These are phyloP conservation scores for Xiphophorus couchianus DNA, from an alignment of 2,113 vertebrate species.

Conservation along the genomic window DNA sequence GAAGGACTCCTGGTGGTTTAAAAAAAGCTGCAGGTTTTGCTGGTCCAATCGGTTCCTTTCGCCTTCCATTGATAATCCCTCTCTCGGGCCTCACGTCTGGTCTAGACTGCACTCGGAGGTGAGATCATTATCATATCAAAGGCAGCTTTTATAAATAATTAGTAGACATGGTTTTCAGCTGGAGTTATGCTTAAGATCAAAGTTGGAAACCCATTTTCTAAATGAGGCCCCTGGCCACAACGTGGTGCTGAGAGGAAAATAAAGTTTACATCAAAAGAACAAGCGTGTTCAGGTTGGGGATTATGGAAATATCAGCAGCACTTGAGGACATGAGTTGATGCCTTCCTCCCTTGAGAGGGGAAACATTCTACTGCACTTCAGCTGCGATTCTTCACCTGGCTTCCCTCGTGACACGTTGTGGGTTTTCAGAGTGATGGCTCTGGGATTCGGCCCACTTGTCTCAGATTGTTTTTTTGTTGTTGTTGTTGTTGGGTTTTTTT, in stretches of 20 bases:
- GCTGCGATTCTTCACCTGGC: constrained; percentile 52
- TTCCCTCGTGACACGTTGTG: constrained; percentile 48
- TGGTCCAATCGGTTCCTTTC: not conserved
- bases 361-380: constrained; percentile 21
- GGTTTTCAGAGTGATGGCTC: constrained; percentile 44
- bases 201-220: not conserved
- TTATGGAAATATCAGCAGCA: constrained; percentile 18
- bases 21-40: not conserved
- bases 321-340: constrained; percentile 5
- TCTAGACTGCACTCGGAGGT: not conserved
- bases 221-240: constrained; percentile 1
- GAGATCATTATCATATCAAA: constrained; percentile 10
- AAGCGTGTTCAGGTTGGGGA: not conserved
- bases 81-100: not conserved
- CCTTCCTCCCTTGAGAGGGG: constrained; percentile 14
- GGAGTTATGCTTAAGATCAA: constrained; percentile 2
- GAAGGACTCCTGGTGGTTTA: not conserved
- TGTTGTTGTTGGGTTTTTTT: constrained; percentile 14
- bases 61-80: not conserved
- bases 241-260: not conserved
- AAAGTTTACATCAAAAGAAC: not conserved
- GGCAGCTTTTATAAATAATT: not conserved
- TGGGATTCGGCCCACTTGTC: constrained; percentile 45
- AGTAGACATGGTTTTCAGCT: not conserved
- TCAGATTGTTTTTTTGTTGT: constrained; percentile 37